Percentiles rank a stretch among this genome's conserved stretches.
Evolutionary conservation across 2,888 invertebrate species (phyloP).

Genomic region (Epinotia brunnichana): DNA sequence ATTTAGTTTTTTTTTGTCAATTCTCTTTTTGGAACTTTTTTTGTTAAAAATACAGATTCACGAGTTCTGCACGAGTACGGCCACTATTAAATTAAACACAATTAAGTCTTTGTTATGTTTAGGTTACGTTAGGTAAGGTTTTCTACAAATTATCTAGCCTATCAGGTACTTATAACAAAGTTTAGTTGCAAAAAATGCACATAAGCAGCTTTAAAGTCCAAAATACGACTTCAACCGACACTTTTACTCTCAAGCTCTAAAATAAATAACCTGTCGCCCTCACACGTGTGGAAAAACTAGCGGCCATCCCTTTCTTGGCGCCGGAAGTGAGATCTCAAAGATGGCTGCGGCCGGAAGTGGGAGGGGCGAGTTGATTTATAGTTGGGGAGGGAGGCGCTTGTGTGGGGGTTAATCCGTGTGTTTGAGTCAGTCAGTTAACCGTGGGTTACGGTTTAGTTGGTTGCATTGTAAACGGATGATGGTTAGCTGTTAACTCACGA

Average conservation of each 20-base stretch:
- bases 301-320: conserved; percentile 56
- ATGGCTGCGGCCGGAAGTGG: conserved; percentile 81
- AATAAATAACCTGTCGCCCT: conserved; percentile 7
- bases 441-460: conserved; percentile 27
- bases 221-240: not conserved
- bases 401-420: conserved; percentile 39
- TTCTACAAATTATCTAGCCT: too few species aligned
- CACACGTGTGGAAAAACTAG: conserved; percentile 53
- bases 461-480: conserved; percentile 10
- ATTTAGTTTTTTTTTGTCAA: too few species aligned
- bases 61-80: too few species aligned
- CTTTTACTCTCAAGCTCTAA: conserved; percentile 1
- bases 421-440: conserved; percentile 31
- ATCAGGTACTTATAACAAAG: too few species aligned
- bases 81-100: too few species aligned
- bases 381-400: conserved; percentile 57
- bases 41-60: too few species aligned
- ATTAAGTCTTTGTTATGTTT: too few species aligned
- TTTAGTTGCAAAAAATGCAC: too few species aligned
- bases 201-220: not conserved
- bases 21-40: too few species aligned
- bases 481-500: not conserved
- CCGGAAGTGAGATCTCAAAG: conserved; percentile 81
- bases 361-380: conserved; percentile 81
- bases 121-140: too few species aligned